phyloP scores from a whole-genome alignment of 2,113 vertebrate species.

The Thymallus thymallus region DNA sequence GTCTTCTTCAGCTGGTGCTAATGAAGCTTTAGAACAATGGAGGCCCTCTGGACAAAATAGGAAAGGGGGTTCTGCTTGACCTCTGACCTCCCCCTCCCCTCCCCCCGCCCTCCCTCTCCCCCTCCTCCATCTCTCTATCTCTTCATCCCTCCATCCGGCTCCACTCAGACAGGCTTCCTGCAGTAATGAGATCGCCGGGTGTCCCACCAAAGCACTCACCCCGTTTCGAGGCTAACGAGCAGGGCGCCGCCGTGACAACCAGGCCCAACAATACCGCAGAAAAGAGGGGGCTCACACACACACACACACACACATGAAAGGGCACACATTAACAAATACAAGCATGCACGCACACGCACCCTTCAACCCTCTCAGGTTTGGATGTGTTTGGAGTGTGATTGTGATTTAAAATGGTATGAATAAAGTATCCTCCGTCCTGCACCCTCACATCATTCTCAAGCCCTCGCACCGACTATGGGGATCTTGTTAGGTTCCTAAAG shows the following conservation, averaged over 20 bases:
- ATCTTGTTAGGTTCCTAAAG: no score
- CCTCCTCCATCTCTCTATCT: background rate
- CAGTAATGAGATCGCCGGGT: slow-evolving; percentile 51
- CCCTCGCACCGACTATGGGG: no score
- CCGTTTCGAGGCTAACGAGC: slow-evolving; percentile 45
- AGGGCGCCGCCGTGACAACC: background rate
- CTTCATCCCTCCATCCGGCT: slow-evolving; percentile 24
- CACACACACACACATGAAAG: background rate
- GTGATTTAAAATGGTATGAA: background rate
- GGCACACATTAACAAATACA: background rate
- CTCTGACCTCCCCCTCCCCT: slow-evolving; percentile 4
- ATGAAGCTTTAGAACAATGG: slow-evolving; percentile 63
- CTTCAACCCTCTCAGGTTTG: no score
- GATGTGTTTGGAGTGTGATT: no score
- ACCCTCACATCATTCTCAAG: background rate
- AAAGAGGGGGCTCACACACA: slow-evolving; percentile 13
- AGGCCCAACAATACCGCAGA: background rate
- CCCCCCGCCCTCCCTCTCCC: background rate
- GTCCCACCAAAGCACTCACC: slow-evolving; percentile 31
- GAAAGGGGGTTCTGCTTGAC: slow-evolving; percentile 49
- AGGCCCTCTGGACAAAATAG: slow-evolving; percentile 47
- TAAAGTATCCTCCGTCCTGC: no score
- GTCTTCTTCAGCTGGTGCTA: slow-evolving; percentile 45
- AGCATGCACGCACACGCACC: background rate
- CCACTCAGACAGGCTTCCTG: slow-evolving; percentile 34